Evolutionary conservation across 2,797 vertebrate species (phyloP).

Genomic region (Sebastes minor): DNA sequence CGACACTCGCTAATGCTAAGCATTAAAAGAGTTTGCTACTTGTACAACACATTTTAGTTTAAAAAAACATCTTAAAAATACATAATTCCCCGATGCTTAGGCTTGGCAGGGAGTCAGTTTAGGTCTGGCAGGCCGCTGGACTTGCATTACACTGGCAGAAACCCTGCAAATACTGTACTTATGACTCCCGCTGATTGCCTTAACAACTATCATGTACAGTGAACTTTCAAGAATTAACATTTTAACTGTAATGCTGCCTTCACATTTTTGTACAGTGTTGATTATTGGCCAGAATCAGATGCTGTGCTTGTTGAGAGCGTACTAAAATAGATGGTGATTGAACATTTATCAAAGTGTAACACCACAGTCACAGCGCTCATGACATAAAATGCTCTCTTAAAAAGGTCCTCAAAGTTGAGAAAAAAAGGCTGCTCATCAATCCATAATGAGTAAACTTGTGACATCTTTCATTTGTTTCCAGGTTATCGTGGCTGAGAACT

Average conservation of each 20-base stretch:
- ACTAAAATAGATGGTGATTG: not conserved
- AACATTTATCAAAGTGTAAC: not conserved
- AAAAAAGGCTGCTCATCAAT: not conserved
- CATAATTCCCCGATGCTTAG: too few species aligned
- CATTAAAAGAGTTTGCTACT: too few species aligned
- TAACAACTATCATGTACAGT: not conserved
- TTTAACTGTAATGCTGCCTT: not conserved
- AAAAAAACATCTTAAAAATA: too few species aligned
- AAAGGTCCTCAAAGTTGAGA: not conserved
- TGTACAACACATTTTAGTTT: too few species aligned
- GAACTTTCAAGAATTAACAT: not conserved
- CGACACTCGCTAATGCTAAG: too few species aligned
- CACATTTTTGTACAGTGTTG: not conserved
- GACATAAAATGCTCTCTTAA: not conserved
- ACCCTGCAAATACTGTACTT: too few species aligned
- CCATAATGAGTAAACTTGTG: not conserved
- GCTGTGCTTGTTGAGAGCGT: not conserved
- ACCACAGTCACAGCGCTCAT: too few species aligned
- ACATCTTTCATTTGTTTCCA: conserved; percentile 20
- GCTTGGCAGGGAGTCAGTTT: too few species aligned
- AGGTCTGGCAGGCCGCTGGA: too few species aligned
- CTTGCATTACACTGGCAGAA: too few species aligned
- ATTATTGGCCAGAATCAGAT: not conserved
- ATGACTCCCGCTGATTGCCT: too few species aligned
- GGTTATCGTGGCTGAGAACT: conserved; percentile 85